Conservation (phyloP, 2,888 invertebrate species). For the Entomobrya proxima region DNA sequence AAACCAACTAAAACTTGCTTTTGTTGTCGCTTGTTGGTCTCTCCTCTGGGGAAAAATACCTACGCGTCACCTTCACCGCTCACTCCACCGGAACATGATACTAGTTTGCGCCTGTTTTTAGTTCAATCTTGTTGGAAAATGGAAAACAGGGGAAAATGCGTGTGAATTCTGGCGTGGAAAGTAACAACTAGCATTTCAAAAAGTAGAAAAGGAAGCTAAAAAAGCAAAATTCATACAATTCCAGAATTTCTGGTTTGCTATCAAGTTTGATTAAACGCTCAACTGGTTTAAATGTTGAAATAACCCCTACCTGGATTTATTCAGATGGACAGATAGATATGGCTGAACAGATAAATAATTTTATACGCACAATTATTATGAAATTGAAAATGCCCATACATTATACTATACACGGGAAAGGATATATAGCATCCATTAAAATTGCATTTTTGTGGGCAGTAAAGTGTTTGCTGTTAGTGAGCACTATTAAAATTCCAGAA, state of each 20-base stretch:
- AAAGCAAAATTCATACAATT: conserved; percentile 22
- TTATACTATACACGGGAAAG: not conserved
- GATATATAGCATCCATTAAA: not conserved
- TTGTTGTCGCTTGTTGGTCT: not conserved
- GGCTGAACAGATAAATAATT: not conserved
- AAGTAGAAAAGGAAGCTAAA: not conserved
- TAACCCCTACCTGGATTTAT: not conserved
- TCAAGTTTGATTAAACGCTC: conserved; percentile 3
- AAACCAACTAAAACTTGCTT: not conserved
- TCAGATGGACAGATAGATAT: not conserved
- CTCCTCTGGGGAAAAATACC: not conserved
- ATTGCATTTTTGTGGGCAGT: conserved; percentile 11
- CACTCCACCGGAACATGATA: conserved; percentile 21
- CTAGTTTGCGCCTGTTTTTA: not conserved
- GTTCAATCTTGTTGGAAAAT: not conserved
- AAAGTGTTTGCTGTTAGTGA: too few species aligned
- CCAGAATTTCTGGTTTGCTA: conserved; percentile 49
- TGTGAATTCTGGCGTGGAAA: too few species aligned
- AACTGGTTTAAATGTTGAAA: not conserved
- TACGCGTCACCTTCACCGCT: conserved; percentile 1
- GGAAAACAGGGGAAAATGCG: not conserved
- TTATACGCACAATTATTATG: conserved; percentile 18
- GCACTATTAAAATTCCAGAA: conserved; percentile 21
- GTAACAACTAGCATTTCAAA: too few species aligned
- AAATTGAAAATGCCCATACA: not conserved